These are phyloP conservation scores for Macropis europaea DNA, from an alignment of 2,888 invertebrate species.

Conservation along the genomic window DNA sequence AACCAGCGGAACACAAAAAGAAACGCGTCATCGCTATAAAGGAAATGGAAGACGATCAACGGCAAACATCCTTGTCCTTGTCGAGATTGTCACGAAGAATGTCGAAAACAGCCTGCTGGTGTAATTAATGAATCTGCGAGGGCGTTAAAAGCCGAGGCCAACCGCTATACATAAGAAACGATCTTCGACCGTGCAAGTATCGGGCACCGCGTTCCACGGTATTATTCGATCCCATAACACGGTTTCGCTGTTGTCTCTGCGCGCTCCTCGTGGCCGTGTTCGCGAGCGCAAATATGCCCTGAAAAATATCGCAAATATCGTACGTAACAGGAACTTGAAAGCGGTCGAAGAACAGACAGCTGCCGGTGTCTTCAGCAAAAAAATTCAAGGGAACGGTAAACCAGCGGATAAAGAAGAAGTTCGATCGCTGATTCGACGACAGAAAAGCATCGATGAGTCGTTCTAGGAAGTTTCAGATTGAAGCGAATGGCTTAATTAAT, in stretches of 20 bases:
- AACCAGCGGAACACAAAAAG: background rate
- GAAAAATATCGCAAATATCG: background rate
- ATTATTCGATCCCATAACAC: constrained; percentile 20
- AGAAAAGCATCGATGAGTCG: background rate
- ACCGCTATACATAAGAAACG: constrained; percentile 35
- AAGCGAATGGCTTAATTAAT: constrained; percentile 38
- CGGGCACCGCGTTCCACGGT: constrained; percentile 7
- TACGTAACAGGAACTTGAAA: background rate
- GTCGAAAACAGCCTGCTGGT: constrained; percentile 46
- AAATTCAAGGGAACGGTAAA: no score
- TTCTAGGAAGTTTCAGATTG: constrained; percentile 26
- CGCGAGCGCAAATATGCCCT: no score
- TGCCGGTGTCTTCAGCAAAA: no score
- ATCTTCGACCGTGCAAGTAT: background rate
- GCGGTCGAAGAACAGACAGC: no score
- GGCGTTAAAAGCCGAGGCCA: constrained; percentile 55
- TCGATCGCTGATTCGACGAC: background rate
- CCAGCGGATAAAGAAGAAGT: background rate
- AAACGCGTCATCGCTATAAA: constrained; percentile 22
- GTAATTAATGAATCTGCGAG: constrained; percentile 56
- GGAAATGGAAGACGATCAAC: constrained; percentile 41
- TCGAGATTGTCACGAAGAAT: constrained; percentile 36
- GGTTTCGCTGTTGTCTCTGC: constrained; percentile 12
- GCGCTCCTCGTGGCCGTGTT: no score
- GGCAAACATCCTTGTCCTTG: constrained; percentile 45